Percentiles rank a stretch among this genome's conserved stretches.
phyloP scores from a whole-genome alignment of 2,888 invertebrate species.

The Cataglyphis rosenhaueri region DNA sequence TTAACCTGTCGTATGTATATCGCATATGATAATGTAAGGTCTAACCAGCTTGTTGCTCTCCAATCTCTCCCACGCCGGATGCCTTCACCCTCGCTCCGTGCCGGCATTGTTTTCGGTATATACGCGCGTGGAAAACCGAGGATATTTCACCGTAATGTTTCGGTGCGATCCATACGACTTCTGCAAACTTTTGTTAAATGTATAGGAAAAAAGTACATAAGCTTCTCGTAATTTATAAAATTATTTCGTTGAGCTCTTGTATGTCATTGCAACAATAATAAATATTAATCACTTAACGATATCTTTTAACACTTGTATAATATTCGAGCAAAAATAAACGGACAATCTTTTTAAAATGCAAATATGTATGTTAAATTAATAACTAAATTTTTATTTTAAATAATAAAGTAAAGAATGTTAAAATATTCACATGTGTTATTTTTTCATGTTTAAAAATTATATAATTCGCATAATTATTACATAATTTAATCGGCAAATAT shows the following conservation, averaged over 20 bases:
- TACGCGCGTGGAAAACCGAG: not conserved
- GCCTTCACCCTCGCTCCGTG: not conserved
- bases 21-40: slow-evolving; percentile 59
- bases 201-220: slow-evolving; percentile 1
- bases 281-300: slow-evolving; percentile 24
- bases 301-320: not conserved
- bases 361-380: not conserved
- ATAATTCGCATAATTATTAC: not conserved
- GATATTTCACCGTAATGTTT: slow-evolving; percentile 14
- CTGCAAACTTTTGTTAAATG: slow-evolving; percentile 2
- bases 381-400: not conserved
- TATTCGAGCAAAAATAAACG: not conserved
- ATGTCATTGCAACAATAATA: not conserved
- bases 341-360: not conserved
- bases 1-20: slow-evolving; percentile 61
- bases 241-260: not conserved
- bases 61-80: slow-evolving; percentile 1
- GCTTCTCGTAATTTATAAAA: slow-evolving; percentile 21
- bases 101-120: slow-evolving; percentile 23
- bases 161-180: not conserved
- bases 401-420: not conserved
- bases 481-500: not conserved
- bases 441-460: not conserved
- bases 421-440: not conserved
- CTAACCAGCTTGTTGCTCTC: slow-evolving; percentile 6